Base-by-base conservation (phyloP, 2,113 vertebrate species). In the Taurulus bubalis region DNA sequence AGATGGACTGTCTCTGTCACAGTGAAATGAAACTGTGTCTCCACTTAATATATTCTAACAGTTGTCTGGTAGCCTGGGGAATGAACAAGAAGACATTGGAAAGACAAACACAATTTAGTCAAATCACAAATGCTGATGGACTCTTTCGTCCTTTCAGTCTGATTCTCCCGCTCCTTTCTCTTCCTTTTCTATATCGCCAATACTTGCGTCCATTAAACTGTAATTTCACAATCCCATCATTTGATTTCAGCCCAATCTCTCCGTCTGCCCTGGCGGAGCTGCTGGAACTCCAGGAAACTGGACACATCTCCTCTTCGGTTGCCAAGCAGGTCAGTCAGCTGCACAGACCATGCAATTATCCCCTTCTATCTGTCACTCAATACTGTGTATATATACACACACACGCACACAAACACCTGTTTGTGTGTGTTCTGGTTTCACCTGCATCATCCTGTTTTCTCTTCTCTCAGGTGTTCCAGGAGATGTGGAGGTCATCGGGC, bases 261-360 rank as follows among this genome's bases (percentile, higher is more conserved):
- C 92, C 96, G 7, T 74, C 87, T 6, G 84, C 94, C 26, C 90
- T 99, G 75, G 96, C 96, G 4, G 96, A 97, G 88, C 93, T 99
- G 77, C 95, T 99, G 88, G 94, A 96, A 64, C 96, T 98, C 74
- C 93, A 97, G 71, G 95, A 97, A 90, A 88, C 82, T 0, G 96
- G 95, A 84, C 84, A 75, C 3, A 95, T 99, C 91, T 98, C 98
- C 49, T 96, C 97, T 8, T 85, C 96, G 0, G 95, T 93, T 80
- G 97, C 97, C 84, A 98, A 97, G 85, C 94, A 94, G 93, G 98
- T 97, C 86, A 89, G 96, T 93, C 75, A 70, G 79, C 83, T 49
- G 24, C 79, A 71, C 59, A 20, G 71, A 62, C 36, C 32, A 2
- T 40, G 45, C 77, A 84, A 55, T 85, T 73, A 85, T 62, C 74